These are phyloP conservation scores for Taxidea taxus DNA, from an alignment of 2,113 vertebrate species.

Conservation along the genomic window DNA sequence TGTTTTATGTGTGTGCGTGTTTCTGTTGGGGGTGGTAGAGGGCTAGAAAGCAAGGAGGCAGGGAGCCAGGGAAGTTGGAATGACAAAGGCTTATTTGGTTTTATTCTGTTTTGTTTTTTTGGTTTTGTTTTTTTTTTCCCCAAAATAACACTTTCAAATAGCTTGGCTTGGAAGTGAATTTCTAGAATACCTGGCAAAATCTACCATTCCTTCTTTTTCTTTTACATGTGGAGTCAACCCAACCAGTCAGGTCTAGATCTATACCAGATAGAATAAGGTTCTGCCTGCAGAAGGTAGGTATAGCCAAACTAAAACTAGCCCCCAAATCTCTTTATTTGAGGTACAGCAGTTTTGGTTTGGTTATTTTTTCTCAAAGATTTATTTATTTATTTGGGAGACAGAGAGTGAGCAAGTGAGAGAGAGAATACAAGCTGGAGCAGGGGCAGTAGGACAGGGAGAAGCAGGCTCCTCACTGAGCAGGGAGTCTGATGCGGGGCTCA, in stretches of 20 bases:
- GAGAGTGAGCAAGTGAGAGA: too few species aligned
- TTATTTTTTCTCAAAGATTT: neutral
- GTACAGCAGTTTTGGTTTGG: neutral
- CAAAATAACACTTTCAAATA: constrained; percentile 15
- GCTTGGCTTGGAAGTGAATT: constrained; percentile 23
- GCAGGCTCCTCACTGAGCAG: too few species aligned
- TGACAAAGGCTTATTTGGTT: constrained; percentile 33
- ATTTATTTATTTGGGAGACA: too few species aligned
- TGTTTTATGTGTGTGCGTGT: neutral
- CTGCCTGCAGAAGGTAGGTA: neutral
- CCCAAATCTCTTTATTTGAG: neutral
- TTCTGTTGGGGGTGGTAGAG: neutral
- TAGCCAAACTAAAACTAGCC: neutral
- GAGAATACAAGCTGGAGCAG: too few species aligned
- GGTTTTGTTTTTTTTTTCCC: neutral
- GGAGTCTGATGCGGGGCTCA: too few species aligned
- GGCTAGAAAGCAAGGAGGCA: neutral
- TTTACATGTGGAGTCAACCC: neutral
- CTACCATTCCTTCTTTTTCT: neutral
- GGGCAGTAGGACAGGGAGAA: too few species aligned
- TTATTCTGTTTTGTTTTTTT: neutral
- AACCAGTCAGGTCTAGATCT: neutral
- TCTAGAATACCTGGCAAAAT: constrained; percentile 13
- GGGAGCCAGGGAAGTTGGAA: neutral
- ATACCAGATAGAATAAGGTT: neutral